Evolutionary conservation across 1,140 invertebrate genomes (phyloP).

Genomic region (Acyrthosiphon pisum): DNA sequence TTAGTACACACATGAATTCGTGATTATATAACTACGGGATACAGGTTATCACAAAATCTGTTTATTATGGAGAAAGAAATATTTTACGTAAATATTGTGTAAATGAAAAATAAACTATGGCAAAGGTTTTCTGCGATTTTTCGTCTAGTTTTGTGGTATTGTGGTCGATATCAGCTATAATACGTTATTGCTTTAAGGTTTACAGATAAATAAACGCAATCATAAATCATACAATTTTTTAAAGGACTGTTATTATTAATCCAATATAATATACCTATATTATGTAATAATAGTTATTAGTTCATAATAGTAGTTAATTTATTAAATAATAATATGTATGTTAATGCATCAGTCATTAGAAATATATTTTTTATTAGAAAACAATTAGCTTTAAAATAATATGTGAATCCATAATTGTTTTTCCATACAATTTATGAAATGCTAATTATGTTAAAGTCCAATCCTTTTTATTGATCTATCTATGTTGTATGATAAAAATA

Average conservation of each 20-base stretch:
- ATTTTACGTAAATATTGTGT: background rate
- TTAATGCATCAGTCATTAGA: background rate
- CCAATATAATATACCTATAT: background rate
- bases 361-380: background rate
- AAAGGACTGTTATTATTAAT: background rate
- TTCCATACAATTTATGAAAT: background rate
- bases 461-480: too few species aligned
- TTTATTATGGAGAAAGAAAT: background rate
- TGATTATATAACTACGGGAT: too few species aligned
- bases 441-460: background rate
- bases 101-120: background rate
- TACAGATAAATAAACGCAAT: background rate
- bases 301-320: too few species aligned
- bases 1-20: background rate
- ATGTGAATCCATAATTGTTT: background rate
- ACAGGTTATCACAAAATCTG: background rate
- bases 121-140: background rate
- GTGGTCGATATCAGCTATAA: background rate
- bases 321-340: too few species aligned
- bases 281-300: too few species aligned
- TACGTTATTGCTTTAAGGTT: background rate
- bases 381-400: background rate
- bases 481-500: too few species aligned
- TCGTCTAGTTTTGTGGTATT: background rate
- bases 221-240: background rate